Evolutionary conservation across 2,797 vertebrate genomes (phyloP).

Genomic region (Leuciscus waleckii): DNA sequence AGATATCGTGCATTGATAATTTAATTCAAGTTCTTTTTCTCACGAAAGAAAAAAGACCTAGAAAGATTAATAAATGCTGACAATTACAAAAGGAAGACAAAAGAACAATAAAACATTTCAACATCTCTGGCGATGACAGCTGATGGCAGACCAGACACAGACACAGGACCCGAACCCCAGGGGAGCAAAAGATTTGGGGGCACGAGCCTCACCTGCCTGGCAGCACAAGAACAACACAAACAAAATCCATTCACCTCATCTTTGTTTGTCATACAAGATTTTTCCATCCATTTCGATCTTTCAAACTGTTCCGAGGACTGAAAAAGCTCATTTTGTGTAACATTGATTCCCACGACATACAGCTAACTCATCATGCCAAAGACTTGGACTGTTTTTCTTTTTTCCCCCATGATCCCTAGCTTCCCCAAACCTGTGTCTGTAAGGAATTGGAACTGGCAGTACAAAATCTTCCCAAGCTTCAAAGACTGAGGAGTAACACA

Average conservation of each 20-base stretch:
- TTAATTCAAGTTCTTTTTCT: constrained; percentile 75
- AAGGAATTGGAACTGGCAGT: constrained; percentile 54
- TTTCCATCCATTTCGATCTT: not conserved
- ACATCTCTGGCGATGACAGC: constrained; percentile 36
- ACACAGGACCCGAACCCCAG: constrained; percentile 59
- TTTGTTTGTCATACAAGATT: not conserved
- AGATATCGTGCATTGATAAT: constrained; percentile 84
- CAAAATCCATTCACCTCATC: not conserved
- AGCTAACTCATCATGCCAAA: constrained; percentile 97
- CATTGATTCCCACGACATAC: constrained; percentile 73
- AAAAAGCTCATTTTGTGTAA: constrained; percentile 42
- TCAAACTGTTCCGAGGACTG: constrained; percentile 47
- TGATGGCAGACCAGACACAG: constrained; percentile 51
- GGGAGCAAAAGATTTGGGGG: constrained; percentile 65
- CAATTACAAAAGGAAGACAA: constrained; percentile 53
- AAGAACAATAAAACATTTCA: constrained; percentile 51
- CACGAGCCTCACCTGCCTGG: constrained; percentile 53
- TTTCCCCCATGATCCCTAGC: constrained; percentile 67
- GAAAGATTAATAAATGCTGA: constrained; percentile 71
- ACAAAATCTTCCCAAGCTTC: constrained; percentile 58
- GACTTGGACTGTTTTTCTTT: constrained; percentile 73
- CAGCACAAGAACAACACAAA: constrained; percentile 56
- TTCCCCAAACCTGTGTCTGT: constrained; percentile 76
- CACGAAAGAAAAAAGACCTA: constrained; percentile 70
- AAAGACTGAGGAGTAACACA: constrained; percentile 73